Percentiles rank a stretch among this genome's conserved stretches.
Evolutionary conservation across 2,888 invertebrate genomes (phyloP).

Genomic region (Leucania comma): DNA sequence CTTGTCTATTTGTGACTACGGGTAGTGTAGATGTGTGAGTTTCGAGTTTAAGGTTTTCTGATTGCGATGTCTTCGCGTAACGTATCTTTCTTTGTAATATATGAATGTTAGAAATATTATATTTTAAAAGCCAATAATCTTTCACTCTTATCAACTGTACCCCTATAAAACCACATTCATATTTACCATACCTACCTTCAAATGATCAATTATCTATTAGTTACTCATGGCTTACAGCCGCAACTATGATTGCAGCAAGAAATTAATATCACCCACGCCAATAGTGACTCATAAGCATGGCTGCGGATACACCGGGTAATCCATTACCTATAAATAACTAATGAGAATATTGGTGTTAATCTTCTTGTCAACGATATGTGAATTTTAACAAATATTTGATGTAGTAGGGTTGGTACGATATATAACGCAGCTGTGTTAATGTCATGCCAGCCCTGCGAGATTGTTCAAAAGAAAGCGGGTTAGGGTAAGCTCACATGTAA

Average conservation of each 20-base stretch:
- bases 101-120: no score
- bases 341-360: constrained; percentile 56
- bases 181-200: constrained; percentile 53
- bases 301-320: constrained; percentile 45
- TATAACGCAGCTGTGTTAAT: neutral
- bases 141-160: constrained; percentile 12
- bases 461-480: no score
- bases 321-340: constrained; percentile 56
- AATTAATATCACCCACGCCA: constrained; percentile 74
- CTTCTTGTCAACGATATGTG: constrained; percentile 61
- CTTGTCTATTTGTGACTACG: no score
- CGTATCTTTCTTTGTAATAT: no score
- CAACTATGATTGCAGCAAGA: constrained; percentile 67
- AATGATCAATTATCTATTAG: constrained; percentile 67
- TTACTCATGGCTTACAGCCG: constrained; percentile 53
- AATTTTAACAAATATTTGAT: constrained; percentile 37
- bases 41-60: no score
- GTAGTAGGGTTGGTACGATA: constrained; percentile 16
- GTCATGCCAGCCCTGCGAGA: no score
- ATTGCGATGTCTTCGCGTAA: no score
- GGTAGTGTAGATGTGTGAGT: no score
- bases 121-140: no score
- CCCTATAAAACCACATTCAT: constrained; percentile 34
- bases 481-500: no score
- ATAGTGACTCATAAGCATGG: constrained; percentile 61